Evolutionary conservation across 2,113 vertebrate genomes (phyloP).

Genomic region (Proteles cristata): DNA sequence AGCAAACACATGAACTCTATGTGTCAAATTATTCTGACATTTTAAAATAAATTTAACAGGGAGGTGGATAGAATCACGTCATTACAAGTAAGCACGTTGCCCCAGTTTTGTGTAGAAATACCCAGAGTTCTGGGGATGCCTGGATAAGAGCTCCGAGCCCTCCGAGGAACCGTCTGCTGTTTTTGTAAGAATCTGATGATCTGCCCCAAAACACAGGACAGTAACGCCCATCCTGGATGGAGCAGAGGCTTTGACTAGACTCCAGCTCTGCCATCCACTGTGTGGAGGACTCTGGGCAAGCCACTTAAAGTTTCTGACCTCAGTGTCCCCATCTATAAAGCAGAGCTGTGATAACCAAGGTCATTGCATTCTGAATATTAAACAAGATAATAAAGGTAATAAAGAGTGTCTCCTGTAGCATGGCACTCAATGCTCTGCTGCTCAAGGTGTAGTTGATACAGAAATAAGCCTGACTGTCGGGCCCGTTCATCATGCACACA

Average conservation of each 20-base stretch:
- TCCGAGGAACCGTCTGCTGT: neutral
- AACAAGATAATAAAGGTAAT: neutral
- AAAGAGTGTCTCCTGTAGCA: rapidly evolving
- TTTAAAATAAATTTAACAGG: neutral
- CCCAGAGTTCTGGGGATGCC: neutral
- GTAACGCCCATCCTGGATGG: rapidly evolving
- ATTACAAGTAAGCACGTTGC: rapidly evolving
- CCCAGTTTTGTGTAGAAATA: neutral
- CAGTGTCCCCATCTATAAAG: neutral
- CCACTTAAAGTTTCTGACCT: neutral
- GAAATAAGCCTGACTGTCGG: rapidly evolving
- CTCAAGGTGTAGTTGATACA: rapidly evolving
- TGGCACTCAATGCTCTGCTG: rapidly evolving
- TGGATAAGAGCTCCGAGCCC: rapidly evolving
- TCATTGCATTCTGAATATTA: neutral
- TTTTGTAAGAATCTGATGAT: neutral
- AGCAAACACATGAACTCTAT: too few species aligned
- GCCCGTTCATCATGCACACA: rapidly evolving
- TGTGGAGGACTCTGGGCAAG: neutral
- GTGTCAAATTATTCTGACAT: too few species aligned
- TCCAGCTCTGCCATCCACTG: rapidly evolving
- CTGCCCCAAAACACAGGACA: too few species aligned
- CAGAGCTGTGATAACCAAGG: rapidly evolving
- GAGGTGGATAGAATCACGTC: neutral
- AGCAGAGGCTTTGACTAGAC: neutral